Percentiles rank a stretch among this genome's conserved stretches.
Conservation (phyloP, 1,140 invertebrate species). For the Thalassaphorura encarpata region DNA sequence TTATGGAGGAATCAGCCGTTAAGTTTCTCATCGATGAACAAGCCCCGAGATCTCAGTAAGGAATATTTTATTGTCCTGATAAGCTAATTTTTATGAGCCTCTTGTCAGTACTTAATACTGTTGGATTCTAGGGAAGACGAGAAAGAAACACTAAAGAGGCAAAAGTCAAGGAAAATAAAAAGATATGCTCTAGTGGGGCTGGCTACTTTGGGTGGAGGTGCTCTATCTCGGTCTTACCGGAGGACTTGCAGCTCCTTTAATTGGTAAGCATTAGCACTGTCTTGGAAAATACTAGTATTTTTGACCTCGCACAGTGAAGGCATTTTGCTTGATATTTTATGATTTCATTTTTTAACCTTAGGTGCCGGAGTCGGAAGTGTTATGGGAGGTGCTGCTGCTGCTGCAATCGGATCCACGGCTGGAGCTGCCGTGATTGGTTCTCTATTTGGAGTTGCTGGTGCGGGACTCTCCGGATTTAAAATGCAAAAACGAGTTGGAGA, state of each 20-base stretch:
- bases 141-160: conserved; percentile 41
- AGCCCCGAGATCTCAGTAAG: conserved; percentile 37
- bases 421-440: conserved; percentile 56
- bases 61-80: too few relatives aligned
- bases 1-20: conserved; percentile 42
- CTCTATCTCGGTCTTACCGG: conserved; percentile 55
- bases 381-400: conserved; percentile 47
- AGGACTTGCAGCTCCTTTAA: conserved; percentile 54
- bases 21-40: conserved; percentile 38
- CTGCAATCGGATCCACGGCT: conserved; percentile 47
- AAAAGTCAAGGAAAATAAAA: conserved; percentile 49
- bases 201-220: conserved; percentile 54
- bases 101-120: neutral
- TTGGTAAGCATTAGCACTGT: too few relatives aligned
- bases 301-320: too few relatives aligned
- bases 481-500: conserved; percentile 61
- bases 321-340: too few relatives aligned
- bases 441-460: conserved; percentile 57
- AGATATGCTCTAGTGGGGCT: conserved; percentile 52
- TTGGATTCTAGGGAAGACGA: conserved; percentile 38
- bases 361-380: conserved; percentile 48
- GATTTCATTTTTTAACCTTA: neutral
- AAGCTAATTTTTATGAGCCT: neutral
- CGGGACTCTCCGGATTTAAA: conserved; percentile 52
- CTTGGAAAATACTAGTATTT: too few relatives aligned